These are phyloP conservation scores for Hystrix cristata DNA, from an alignment of 2,113 vertebrate genomes.

Conservation along the genomic window DNA sequence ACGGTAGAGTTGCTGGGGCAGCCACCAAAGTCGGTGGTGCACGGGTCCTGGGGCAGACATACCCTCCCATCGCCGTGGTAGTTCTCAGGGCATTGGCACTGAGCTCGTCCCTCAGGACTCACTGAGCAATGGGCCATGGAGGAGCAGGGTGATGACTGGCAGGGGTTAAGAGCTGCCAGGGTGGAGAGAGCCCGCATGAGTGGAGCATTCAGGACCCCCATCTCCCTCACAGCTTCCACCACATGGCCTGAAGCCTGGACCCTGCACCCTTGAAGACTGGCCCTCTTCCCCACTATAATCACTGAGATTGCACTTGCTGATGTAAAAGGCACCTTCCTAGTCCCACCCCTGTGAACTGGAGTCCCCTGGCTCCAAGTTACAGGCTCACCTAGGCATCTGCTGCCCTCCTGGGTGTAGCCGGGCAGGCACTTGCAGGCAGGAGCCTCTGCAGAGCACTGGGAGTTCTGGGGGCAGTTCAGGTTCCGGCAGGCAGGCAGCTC, in stretches of 20 bases:
- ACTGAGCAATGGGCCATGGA: slow-evolving; percentile 89
- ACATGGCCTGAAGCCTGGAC: not conserved
- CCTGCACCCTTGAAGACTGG: not conserved
- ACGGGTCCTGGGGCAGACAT: slow-evolving; percentile 93
- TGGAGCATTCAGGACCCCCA: not conserved
- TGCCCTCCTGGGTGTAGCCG: slow-evolving; percentile 85
- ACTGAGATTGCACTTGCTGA: not conserved
- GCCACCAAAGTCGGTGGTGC: slow-evolving; percentile 91
- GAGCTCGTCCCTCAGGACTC: slow-evolving; percentile 83
- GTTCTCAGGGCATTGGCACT: slow-evolving; percentile 91
- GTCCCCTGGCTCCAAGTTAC: fast-evolving
- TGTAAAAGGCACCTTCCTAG: not conserved
- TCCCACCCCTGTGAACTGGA: not conserved
- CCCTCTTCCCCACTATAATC: not conserved
- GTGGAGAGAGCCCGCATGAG: not conserved
- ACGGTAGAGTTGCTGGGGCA: slow-evolving; percentile 92
- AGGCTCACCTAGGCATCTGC: slow-evolving; percentile 85
- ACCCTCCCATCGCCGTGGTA: slow-evolving; percentile 93
- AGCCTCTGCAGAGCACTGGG: slow-evolving; percentile 87
- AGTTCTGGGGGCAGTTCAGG: slow-evolving; percentile 87
- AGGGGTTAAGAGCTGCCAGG: slow-evolving; percentile 87
- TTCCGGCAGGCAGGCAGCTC: slow-evolving; percentile 89
- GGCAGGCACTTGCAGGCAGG: slow-evolving; percentile 91
- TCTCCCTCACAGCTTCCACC: not conserved
- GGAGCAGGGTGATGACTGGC: slow-evolving; percentile 90